Base-by-base conservation (phyloP, 1,140 invertebrate genomes). In the Drosophila repletoides region DNA sequence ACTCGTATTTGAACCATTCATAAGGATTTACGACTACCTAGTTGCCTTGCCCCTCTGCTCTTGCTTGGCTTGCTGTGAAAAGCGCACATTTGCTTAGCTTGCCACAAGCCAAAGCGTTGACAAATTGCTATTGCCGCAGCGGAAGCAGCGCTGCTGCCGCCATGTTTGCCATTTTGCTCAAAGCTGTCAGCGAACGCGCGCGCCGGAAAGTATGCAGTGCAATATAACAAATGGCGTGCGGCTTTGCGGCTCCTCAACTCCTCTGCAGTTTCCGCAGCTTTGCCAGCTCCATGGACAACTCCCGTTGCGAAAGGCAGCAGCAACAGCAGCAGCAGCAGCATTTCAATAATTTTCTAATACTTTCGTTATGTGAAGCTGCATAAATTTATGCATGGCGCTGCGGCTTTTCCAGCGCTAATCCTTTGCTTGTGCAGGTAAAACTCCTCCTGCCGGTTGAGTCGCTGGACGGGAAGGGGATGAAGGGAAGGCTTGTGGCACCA, bases 131-230 rank as follows among this genome's bases (percentile, higher is more conserved):
- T 26, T 31, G 38, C 52, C 34, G 24, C 33, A 33, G 33, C 52
- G 48, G 52, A 59, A 63, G 41, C 38, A 10, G 19, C 34, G 28
- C 14, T 22, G 46, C 38, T n/a, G 22, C 19, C 36, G 63, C 48
- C 51, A 65, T 86, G 68, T 84, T 84, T 84, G 80, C 80, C 72
- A 72, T 80, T 86, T 76, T 86, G 64, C 80, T 86, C 51, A 72
- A n/a, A 76, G 77, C 63, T 83, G 77, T 83, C 77, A 76, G 59
- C 72, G 76, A 48, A 56, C 69, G 34, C 53, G 61, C 66, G 46
- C 46, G 53, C 77, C 68, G 31, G 51, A 49, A 83, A 83, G 77
- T 81, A 83, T 81, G 72, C 69, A 73, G 48, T 46, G 52, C 49
- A 60, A 64, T 58, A 70, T 84, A 83, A 83, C 73, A 67, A 83